These are phyloP conservation scores for Pseudococcus viburni DNA, from an alignment of 2,888 invertebrate species.

Conservation along the genomic window DNA sequence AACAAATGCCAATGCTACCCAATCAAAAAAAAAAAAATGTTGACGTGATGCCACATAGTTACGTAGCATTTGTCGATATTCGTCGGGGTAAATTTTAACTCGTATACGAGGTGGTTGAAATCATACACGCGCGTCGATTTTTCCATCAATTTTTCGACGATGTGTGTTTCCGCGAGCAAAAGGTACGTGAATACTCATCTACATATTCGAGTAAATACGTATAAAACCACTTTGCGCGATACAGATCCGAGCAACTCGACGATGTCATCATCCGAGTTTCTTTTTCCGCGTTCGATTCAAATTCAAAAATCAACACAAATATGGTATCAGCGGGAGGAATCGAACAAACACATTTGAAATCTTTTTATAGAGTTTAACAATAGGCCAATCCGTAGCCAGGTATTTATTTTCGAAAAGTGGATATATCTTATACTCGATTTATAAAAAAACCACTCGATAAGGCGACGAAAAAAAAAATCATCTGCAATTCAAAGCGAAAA, in stretches of 20 bases:
- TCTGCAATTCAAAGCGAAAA: not conserved
- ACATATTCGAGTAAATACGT: not conserved
- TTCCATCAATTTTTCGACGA: constrained; percentile 11
- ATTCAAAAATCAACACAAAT: constrained; percentile 16
- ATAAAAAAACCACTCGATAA: not conserved
- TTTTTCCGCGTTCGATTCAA: not conserved
- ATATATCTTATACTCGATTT: not conserved
- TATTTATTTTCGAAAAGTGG: not conserved
- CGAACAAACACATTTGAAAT: not conserved
- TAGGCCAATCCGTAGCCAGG: not conserved
- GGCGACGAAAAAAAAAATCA: not conserved
- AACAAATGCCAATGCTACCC: not conserved
- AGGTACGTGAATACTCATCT: not conserved
- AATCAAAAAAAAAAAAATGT: not conserved
- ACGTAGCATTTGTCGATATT: not conserved
- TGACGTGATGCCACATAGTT: not conserved
- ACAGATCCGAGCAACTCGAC: not conserved
- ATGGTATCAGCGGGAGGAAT: not conserved
- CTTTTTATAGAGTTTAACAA: not conserved
- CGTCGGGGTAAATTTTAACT: not conserved
- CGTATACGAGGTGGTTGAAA: not conserved
- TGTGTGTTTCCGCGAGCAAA: not conserved
- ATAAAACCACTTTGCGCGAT: not conserved
- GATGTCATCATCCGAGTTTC: not conserved
- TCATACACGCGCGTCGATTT: not conserved